Conservation (phyloP, 2,113 vertebrate genomes). For the Peromyscus leucopus region DNA sequence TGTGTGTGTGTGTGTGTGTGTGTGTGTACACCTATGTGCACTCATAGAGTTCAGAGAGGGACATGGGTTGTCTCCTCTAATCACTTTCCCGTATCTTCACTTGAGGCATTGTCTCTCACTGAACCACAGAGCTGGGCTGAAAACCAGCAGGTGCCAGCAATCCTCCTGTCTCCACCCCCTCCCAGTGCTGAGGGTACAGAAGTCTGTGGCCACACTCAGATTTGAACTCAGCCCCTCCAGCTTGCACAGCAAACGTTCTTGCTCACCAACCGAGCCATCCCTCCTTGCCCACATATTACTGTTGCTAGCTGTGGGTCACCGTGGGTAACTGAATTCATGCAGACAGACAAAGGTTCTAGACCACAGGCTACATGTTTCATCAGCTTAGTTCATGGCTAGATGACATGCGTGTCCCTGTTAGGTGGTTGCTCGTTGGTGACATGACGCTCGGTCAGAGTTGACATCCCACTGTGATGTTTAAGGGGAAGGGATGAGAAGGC, state of each 20-base stretch:
- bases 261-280: neutral
- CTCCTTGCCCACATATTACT: neutral
- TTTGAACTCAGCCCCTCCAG: too few relatives aligned
- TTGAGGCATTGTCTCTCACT: neutral
- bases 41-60: neutral
- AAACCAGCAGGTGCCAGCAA: neutral
- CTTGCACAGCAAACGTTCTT: neutral
- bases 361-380: neutral
- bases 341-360: neutral
- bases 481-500: neutral
- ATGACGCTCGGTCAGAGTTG: neutral
- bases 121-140: neutral
- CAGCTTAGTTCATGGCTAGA: neutral
- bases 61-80: neutral
- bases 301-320: neutral
- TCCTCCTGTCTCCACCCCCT: neutral
- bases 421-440: rapidly evolving
- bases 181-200: neutral
- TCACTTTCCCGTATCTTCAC: neutral
- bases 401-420: too few relatives aligned
- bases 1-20: neutral
- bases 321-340: neutral
- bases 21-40: neutral
- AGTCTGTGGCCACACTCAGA: neutral
- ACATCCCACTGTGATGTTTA: neutral